Percentiles rank a stretch among this genome's conserved stretches.
Evolutionary conservation across 1,140 invertebrate species (phyloP).

Genomic region (Protaetia brevitarsis): DNA sequence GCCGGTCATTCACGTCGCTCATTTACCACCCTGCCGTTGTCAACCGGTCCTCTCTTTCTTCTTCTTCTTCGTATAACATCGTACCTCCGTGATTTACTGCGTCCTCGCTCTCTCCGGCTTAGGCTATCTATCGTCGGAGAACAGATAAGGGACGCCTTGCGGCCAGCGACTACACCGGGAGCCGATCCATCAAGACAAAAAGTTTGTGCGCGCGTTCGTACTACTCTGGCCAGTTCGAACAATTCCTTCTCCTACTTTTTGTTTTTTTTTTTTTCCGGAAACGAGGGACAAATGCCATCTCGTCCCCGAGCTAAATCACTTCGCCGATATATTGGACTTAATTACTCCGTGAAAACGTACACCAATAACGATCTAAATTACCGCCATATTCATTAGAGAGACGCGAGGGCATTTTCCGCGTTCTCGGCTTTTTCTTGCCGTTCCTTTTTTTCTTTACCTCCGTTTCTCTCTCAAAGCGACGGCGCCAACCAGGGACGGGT

Average conservation of each 20-base stretch:
- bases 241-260: neutral
- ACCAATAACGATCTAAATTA: neutral
- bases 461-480: no score
- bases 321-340: neutral
- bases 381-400: slow-evolving; percentile 4
- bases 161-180: neutral
- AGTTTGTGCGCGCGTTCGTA: neutral
- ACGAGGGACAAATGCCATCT: slow-evolving; percentile 9
- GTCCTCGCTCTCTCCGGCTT: slow-evolving; percentile 1
- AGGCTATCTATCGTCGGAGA: slow-evolving; percentile 2
- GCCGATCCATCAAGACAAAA: neutral
- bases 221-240: neutral
- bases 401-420: neutral
- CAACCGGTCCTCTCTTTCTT: slow-evolving; percentile 7
- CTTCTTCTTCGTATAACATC: neutral
- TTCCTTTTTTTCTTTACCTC: neutral
- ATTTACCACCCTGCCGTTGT: neutral
- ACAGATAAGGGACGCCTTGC: slow-evolving; percentile 1
- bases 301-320: neutral
- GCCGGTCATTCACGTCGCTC: slow-evolving; percentile 5
- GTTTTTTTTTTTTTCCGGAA: slow-evolving; percentile 1
- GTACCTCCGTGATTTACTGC: slow-evolving; percentile 1
- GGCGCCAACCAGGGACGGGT: neutral
- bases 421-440: neutral
- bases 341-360: neutral